Percentiles rank a stretch among this genome's conserved stretches.
Evolutionary conservation across 2,113 vertebrate genomes (phyloP).

Genomic region (Psammodynastes pulverulentus): DNA sequence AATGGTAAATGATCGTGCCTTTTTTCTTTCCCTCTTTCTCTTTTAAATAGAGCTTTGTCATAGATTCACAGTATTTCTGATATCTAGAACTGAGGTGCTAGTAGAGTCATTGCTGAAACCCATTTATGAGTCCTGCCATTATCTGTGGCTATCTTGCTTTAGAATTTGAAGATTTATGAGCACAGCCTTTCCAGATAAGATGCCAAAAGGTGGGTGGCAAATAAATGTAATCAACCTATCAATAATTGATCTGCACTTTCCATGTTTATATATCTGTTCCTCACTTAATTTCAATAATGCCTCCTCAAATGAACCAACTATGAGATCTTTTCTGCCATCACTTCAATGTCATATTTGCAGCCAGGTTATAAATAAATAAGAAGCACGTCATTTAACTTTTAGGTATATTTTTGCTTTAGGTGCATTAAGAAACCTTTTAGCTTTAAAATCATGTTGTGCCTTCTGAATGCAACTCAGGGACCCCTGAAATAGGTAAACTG

Average conservation of each 20-base stretch:
- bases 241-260: not conserved
- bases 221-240: not conserved
- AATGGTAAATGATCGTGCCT: slow-evolving; percentile 47
- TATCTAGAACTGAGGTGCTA: slow-evolving; percentile 14
- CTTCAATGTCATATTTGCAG: not conserved
- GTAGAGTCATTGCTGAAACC: slow-evolving; percentile 41
- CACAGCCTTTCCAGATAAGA: slow-evolving; percentile 6
- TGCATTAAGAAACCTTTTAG: not conserved
- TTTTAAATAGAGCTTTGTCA: slow-evolving; percentile 34
- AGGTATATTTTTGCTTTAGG: slow-evolving; percentile 26
- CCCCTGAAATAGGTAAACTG: not conserved
- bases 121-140: slow-evolving; percentile 13
- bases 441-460: slow-evolving; percentile 25
- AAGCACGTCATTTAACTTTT: slow-evolving; percentile 1
- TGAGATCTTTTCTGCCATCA: slow-evolving; percentile 1
- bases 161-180: slow-evolving; percentile 47
- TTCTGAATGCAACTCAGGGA: not conserved
- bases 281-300: not conserved
- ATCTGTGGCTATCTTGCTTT: slow-evolving; percentile 28
- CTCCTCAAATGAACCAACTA: slow-evolving; percentile 1
- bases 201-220: not conserved
- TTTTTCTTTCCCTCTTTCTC: slow-evolving; percentile 16
- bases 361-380: slow-evolving; percentile 44
- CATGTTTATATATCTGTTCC: slow-evolving; percentile 2
- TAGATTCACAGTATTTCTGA: slow-evolving; percentile 35